phyloP scores from a whole-genome alignment of 1,140 invertebrate species.

The Trichogramma pretiosum region DNA sequence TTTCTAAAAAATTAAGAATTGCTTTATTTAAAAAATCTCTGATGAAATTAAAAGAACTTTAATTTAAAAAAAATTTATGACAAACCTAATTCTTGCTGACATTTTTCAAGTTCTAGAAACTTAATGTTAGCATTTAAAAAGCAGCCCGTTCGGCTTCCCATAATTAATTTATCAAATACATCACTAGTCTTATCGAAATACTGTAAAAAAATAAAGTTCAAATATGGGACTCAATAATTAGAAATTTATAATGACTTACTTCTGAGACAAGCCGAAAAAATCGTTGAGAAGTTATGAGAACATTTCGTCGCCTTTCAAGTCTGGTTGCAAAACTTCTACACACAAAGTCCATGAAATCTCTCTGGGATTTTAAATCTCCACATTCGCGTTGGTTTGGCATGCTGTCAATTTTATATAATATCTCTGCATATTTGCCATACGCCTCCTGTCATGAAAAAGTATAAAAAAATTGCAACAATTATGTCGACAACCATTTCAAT shows the following conservation, averaged over 20 bases:
- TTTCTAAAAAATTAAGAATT: constrained; percentile 41
- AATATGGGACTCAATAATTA: too few species aligned
- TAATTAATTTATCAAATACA: constrained; percentile 58
- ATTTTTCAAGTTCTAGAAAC: constrained; percentile 48
- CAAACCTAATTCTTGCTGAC: constrained; percentile 39
- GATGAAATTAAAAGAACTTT: too few species aligned
- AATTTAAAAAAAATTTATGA: too few species aligned
- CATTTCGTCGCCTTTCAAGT: constrained; percentile 63
- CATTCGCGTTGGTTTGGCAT: constrained; percentile 47
- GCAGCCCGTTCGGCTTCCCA: constrained; percentile 49
- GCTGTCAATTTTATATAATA: constrained; percentile 59
- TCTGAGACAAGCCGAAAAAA: constrained; percentile 70
- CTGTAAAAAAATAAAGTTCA: constrained; percentile 33
- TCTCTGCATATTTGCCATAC: constrained; percentile 66
- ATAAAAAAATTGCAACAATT: too few species aligned
- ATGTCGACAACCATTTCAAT: too few species aligned
- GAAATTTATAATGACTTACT: constrained; percentile 31
- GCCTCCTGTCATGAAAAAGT: constrained; percentile 48
- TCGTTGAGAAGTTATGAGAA: constrained; percentile 66
- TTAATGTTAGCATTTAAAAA: constrained; percentile 48
- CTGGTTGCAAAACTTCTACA: constrained; percentile 67
- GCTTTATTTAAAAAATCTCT: too few species aligned
- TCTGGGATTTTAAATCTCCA: constrained; percentile 55
- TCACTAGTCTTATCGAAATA: constrained; percentile 58
- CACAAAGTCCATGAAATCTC: constrained; percentile 73